A percentile compares a stretch with the other conserved stretches of the same genome.
Conservation (phyloP, 2,113 vertebrate species). For the Lepisosteus osseus region DNA sequence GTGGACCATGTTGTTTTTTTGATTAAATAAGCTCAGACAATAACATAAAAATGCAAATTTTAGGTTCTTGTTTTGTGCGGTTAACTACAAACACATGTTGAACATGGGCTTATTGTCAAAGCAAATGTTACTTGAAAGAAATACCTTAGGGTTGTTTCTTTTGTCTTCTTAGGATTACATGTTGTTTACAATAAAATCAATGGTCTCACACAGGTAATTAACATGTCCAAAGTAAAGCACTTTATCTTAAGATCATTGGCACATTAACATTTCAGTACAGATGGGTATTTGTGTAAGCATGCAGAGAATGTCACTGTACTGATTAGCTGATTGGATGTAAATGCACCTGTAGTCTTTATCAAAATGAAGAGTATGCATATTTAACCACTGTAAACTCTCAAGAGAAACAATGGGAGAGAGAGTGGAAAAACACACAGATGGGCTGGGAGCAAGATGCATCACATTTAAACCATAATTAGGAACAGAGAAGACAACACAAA, state of each 20-base stretch:
- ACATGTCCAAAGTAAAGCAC: conserved; percentile 2
- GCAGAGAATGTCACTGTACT: conserved; percentile 27
- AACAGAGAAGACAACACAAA: not conserved
- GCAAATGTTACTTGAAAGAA: too few species aligned
- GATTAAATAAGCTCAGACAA: not conserved
- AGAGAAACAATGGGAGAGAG: not conserved
- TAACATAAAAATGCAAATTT: conserved; percentile 2
- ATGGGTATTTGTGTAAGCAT: conserved; percentile 2
- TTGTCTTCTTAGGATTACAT: not conserved
- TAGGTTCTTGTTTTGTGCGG: not conserved
- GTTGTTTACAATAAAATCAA: not conserved
- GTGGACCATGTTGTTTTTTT: not conserved
- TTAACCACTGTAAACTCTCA: not conserved
- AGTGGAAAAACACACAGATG: conserved; percentile 4
- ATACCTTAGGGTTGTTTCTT: not conserved
- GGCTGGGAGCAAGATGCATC: not conserved
- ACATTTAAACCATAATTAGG: conserved; percentile 12
- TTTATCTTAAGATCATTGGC: conserved; percentile 4
- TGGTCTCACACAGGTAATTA: not conserved
- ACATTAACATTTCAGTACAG: not conserved
- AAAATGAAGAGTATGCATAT: conserved; percentile 1
- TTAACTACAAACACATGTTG: not conserved
- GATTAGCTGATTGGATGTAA: conserved; percentile 39
- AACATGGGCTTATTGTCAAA: not conserved
- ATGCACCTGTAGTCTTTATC: conserved; percentile 22